Evolutionary conservation across 2,113 vertebrate species (phyloP), one percentile per base, ranked within the genome.

Genomic region (Bombycilla garrulus): DNA sequence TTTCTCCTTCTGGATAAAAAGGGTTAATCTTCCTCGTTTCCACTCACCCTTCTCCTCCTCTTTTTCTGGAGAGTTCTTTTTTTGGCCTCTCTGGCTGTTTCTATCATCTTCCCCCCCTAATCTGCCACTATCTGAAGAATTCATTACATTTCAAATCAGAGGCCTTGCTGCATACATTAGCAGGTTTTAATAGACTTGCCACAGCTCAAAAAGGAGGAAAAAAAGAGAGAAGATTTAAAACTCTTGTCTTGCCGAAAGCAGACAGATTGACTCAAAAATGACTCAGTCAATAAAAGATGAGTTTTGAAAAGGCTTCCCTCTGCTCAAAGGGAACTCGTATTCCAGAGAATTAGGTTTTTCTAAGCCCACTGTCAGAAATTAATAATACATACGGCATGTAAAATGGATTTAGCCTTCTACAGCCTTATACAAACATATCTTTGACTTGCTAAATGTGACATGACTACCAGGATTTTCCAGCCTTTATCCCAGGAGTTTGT

Each of bases 271-370:
- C 97, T 98, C 72, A 72, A 90, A 97, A 98, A 97, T 95, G 96
- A 97, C 95, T 98, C 85, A 84, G 97, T 98, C 98, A 97, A 97
- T 98, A 97, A 98, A 98, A 97, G 96, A 98, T 97, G 97, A 98
- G 96, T 96, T 97, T 94, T 95, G 95, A 95, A 97, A 97, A 97
- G 96, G 81, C 91, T 92, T 95, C 91, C 91, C 96, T 97, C 79
- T 9, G 73, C 96, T 93, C 92, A 97, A 95, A 97, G 86, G 90
- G 93, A 96, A 93, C 91, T 90, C 62, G 19, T 97, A 96, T 98
- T 96, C 93, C 80, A 29, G 92, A 93, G 97, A 97, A 94, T 96
- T 97, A 92, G 85, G 93, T 96, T 96, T 97, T 96, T 97, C 84
- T 90, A 94, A 97, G 96, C 96, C 97, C 93, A 93, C 96, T 94